These are phyloP conservation scores for Vanessa cardui DNA, from an alignment of 2,888 invertebrate species.

Conservation along the genomic window DNA sequence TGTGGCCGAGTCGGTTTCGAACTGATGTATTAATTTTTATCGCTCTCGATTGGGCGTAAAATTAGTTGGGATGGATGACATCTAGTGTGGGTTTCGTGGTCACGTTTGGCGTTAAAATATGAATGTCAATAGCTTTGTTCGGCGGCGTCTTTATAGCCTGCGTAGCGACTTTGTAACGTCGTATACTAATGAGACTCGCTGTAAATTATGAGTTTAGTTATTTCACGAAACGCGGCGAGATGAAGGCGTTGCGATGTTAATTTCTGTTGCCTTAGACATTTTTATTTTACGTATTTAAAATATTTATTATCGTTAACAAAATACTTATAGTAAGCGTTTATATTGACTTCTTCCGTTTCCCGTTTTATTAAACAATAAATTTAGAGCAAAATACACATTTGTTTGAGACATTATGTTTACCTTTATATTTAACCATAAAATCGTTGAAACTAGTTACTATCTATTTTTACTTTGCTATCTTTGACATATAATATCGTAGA, in stretches of 20 bases:
- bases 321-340: constrained; percentile 6
- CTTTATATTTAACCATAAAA: no score
- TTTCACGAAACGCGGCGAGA: constrained; percentile 71
- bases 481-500: no score
- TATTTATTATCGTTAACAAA: constrained; percentile 32
- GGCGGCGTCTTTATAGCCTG: constrained; percentile 62
- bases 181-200: constrained; percentile 70
- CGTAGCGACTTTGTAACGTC: constrained; percentile 61
- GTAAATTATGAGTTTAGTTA: constrained; percentile 71
- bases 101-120: constrained; percentile 75
- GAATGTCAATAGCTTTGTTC: constrained; percentile 70
- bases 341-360: neutral
- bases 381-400: neutral
- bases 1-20: constrained; percentile 44
- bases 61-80: constrained; percentile 66
- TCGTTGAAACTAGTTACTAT: no score
- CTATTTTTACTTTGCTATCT: no score
- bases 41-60: constrained; percentile 76
- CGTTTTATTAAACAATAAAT: neutral
- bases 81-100: constrained; percentile 66
- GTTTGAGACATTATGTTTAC: no score
- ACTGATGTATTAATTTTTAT: constrained; percentile 79
- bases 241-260: constrained; percentile 71
- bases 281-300: constrained; percentile 27
- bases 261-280: constrained; percentile 63